A percentile compares a stretch with the other conserved stretches of the same genome.
Evolutionary conservation across 2,888 invertebrate genomes (phyloP).

Genomic region (Caenorhabditis drosophilae): DNA sequence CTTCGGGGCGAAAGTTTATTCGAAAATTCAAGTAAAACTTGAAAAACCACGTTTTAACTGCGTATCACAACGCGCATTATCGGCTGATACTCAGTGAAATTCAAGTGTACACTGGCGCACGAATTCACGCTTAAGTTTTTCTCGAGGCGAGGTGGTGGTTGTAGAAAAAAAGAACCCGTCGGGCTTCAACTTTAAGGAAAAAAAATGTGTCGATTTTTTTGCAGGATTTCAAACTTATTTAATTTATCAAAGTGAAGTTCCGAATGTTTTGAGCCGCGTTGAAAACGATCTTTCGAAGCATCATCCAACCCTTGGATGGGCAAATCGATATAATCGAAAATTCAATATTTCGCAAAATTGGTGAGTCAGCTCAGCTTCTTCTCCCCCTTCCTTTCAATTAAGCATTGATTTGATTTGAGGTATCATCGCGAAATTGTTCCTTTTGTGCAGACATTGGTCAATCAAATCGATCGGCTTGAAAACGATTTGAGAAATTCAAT

Average conservation of each 20-base stretch:
- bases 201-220: no score
- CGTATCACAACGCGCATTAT: no score
- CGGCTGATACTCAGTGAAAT: no score
- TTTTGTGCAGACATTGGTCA: constrained; percentile 17
- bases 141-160: no score
- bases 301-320: constrained; percentile 60
- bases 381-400: background rate
- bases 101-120: no score
- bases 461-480: constrained; percentile 33
- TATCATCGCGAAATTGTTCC: constrained; percentile 45
- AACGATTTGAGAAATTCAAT: constrained; percentile 43
- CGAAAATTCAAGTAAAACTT: no score
- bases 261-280: constrained; percentile 27
- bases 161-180: no score
- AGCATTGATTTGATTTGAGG: constrained; percentile 33
- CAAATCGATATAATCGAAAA: constrained; percentile 48
- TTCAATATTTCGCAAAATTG: constrained; percentile 57
- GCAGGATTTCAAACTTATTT: constrained; percentile 47
- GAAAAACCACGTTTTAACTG: no score
- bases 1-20: no score
- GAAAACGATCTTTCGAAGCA: constrained; percentile 42
- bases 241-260: constrained; percentile 43
- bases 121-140: no score
- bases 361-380: constrained; percentile 20
- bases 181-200: no score